These are phyloP conservation scores for Colletes collaris DNA, from an alignment of 2,888 invertebrate species.

Conservation along the genomic window DNA sequence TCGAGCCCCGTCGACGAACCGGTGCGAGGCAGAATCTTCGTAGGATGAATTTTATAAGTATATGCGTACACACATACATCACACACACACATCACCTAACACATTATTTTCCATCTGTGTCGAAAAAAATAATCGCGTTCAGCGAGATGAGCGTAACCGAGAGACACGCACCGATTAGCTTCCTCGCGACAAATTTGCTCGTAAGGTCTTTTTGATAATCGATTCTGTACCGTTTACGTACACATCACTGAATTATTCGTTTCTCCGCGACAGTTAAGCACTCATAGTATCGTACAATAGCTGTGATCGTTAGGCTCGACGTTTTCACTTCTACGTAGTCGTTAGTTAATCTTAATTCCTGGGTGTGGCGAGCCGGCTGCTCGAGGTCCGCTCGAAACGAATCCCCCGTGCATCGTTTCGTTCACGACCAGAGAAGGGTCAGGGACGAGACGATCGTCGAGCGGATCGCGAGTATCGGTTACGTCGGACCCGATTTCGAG, in stretches of 20 bases:
- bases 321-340: slow-evolving; percentile 72
- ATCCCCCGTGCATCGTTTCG: not conserved
- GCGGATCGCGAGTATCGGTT: slow-evolving; percentile 11
- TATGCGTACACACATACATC: slow-evolving; percentile 19
- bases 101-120: slow-evolving; percentile 43
- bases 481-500: slow-evolving; percentile 21
- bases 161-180: slow-evolving; percentile 26
- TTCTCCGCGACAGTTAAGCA: slow-evolving; percentile 51
- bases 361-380: slow-evolving; percentile 18
- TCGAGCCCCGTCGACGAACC: slow-evolving; percentile 30
- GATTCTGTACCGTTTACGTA: slow-evolving; percentile 40
- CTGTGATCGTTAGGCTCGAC: slow-evolving; percentile 80
- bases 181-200: slow-evolving; percentile 31
- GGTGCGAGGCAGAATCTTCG: slow-evolving; percentile 42
- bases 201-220: slow-evolving; percentile 36
- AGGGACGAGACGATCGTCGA: not conserved
- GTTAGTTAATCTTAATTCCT: slow-evolving; percentile 63
- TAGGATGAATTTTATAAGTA: slow-evolving; percentile 65
- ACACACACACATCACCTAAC: not conserved
- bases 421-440: not conserved
- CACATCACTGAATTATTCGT: slow-evolving; percentile 36
- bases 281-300: slow-evolving; percentile 77
- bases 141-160: slow-evolving; percentile 5
- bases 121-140: slow-evolving; percentile 6
- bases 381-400: slow-evolving; percentile 9